Evolutionary conservation across 2,797 vertebrate genomes (phyloP).

Genomic region (Garrulus glandarius): DNA sequence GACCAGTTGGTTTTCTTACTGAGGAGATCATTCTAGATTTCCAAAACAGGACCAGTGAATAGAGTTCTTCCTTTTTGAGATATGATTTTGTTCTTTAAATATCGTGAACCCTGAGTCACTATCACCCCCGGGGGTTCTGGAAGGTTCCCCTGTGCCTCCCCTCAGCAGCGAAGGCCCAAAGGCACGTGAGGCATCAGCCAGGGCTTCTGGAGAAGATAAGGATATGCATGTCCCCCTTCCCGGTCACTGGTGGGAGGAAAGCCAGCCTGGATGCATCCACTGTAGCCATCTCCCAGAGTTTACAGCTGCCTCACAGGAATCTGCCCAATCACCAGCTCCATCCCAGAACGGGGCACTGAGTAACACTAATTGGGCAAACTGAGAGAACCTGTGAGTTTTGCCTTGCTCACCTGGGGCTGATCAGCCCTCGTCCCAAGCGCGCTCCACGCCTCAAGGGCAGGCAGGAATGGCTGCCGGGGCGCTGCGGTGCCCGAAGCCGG

Average conservation of each 20-base stretch:
- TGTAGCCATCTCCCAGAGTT: not conserved
- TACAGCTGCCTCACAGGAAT: accelerated
- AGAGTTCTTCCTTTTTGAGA: not conserved
- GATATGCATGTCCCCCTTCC: accelerated
- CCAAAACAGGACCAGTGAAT: not conserved
- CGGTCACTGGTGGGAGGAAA: accelerated
- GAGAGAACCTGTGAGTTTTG: not conserved
- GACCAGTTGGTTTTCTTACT: not conserved
- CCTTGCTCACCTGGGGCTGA: not conserved
- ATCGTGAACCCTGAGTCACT: accelerated
- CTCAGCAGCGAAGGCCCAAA: not conserved
- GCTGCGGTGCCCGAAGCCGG: accelerated
- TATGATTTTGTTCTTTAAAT: not conserved
- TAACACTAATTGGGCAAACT: accelerated
- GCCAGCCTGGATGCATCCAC: accelerated
- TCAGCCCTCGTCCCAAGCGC: accelerated
- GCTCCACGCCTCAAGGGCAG: not conserved
- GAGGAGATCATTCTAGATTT: not conserved
- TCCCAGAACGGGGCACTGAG: accelerated
- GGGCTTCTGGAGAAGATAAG: not conserved
- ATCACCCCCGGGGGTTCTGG: not conserved
- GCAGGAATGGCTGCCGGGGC: accelerated
- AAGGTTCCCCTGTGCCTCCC: accelerated
- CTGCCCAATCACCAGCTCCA: accelerated
- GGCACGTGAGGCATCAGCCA: accelerated